Evolutionary conservation across 2,888 invertebrate species (phyloP).

Genomic region (Cyrtodaria siliqua): DNA sequence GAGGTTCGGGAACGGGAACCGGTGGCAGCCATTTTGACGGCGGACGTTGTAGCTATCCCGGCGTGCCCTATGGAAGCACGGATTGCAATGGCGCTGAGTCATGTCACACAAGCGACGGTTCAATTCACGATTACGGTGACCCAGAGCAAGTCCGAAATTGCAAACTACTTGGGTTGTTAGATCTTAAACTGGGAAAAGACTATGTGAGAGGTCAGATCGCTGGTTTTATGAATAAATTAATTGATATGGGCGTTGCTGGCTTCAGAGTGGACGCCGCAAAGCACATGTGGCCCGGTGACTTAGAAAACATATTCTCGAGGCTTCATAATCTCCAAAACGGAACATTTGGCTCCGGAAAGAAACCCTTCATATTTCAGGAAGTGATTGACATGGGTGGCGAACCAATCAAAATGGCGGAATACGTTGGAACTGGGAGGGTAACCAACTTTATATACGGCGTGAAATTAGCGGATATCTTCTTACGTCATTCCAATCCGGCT

Average conservation of each 20-base stretch:
- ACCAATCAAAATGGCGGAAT: slow-evolving; percentile 78
- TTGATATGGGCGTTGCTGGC: slow-evolving; percentile 87
- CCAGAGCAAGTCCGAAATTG: slow-evolving; percentile 88
- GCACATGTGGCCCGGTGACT: slow-evolving; percentile 83
- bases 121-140: slow-evolving; percentile 77
- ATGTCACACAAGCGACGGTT: slow-evolving; percentile 86
- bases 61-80: slow-evolving; percentile 86
- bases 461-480: slow-evolving; percentile 73
- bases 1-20: slow-evolving; percentile 87
- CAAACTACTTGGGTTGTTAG: slow-evolving; percentile 90
- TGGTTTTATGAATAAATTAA: slow-evolving; percentile 77
- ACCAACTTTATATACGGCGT: slow-evolving; percentile 91
- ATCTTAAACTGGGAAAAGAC: slow-evolving; percentile 90
- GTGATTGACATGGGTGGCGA: slow-evolving; percentile 82
- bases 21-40: slow-evolving; percentile 87
- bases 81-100: slow-evolving; percentile 89
- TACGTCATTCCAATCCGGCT: slow-evolving; percentile 64
- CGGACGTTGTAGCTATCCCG: slow-evolving; percentile 80
- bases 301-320: slow-evolving; percentile 71
- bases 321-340: slow-evolving; percentile 65
- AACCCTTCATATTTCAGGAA: slow-evolving; percentile 81
- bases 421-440: slow-evolving; percentile 87
- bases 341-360: slow-evolving; percentile 70
- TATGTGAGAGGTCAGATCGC: slow-evolving; percentile 77
- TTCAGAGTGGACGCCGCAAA: slow-evolving; percentile 82